These are phyloP conservation scores for Jaculus jaculus DNA, from an alignment of 2,113 vertebrate genomes.

Conservation along the genomic window DNA sequence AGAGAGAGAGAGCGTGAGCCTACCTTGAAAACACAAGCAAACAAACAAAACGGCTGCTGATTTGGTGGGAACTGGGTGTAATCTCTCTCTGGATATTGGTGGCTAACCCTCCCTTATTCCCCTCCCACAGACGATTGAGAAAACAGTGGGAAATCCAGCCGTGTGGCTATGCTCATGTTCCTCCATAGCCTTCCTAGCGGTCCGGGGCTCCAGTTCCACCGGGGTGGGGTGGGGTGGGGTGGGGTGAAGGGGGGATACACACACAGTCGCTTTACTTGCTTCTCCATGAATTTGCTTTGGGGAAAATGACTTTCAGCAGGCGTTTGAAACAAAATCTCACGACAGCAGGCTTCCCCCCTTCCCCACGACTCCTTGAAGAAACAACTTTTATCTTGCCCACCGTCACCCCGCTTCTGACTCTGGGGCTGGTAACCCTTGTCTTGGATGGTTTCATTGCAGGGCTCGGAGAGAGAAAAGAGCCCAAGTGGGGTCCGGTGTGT, in stretches of 20 bases:
- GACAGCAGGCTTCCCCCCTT: neutral
- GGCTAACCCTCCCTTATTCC: neutral
- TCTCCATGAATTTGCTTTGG: slow-evolving; percentile 47
- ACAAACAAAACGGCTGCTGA: too few species aligned
- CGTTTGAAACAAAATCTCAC: neutral
- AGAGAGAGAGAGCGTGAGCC: too few species aligned
- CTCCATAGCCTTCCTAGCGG: neutral
- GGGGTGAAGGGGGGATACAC: too few species aligned
- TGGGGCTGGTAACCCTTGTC: neutral
- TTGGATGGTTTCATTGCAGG: neutral
- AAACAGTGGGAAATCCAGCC: neutral
- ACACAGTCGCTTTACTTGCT: neutral
- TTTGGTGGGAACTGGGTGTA: too few species aligned
- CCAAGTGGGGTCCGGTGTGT: neutral
- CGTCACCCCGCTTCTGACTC: too few species aligned
- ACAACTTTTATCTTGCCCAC: too few species aligned
- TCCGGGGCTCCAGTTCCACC: neutral
- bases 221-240: too few species aligned
- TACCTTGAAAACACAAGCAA: too few species aligned
- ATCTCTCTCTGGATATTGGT: neutral
- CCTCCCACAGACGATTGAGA: neutral
- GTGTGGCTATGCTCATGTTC: neutral
- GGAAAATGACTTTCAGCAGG: neutral
- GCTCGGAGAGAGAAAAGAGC: neutral
- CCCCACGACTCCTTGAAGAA: neutral